Evolutionary conservation across 2,888 invertebrate genomes (phyloP).

Genomic region (Idaea straminata): DNA sequence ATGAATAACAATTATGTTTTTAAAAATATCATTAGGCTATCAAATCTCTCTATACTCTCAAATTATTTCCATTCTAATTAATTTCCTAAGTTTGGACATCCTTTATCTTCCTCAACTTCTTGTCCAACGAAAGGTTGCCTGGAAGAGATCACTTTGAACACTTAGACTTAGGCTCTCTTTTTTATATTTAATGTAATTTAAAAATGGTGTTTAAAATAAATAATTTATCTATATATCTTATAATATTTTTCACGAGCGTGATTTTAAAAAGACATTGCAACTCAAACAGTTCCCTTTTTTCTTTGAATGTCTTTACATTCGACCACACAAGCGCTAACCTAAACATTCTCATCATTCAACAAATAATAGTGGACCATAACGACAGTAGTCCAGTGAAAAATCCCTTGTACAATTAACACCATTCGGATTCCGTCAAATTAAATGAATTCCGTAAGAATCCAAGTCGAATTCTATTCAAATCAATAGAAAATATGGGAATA

Average conservation of each 20-base stretch:
- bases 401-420: conserved; percentile 16
- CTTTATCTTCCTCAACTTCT: no score
- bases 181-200: no score
- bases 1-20: background rate
- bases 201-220: no score
- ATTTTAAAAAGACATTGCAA: background rate
- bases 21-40: no score
- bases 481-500: background rate
- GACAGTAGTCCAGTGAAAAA: conserved; percentile 20
- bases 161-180: no score
- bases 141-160: no score
- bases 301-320: background rate
- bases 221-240: background rate
- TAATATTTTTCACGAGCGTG: background rate
- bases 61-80: no score
- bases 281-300: background rate
- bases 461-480: background rate
- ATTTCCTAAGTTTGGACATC: no score
- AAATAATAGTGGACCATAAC: conserved; percentile 15
- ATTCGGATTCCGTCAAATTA: conserved; percentile 11
- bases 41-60: no score
- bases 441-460: conserved; percentile 7
- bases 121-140: no score
- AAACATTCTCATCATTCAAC: conserved; percentile 11
- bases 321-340: background rate